Percentiles rank a stretch among this genome's conserved stretches.
These are phyloP conservation scores for Incurvaria masculella DNA, from an alignment of 2,888 invertebrate genomes.

Conservation along the genomic window DNA sequence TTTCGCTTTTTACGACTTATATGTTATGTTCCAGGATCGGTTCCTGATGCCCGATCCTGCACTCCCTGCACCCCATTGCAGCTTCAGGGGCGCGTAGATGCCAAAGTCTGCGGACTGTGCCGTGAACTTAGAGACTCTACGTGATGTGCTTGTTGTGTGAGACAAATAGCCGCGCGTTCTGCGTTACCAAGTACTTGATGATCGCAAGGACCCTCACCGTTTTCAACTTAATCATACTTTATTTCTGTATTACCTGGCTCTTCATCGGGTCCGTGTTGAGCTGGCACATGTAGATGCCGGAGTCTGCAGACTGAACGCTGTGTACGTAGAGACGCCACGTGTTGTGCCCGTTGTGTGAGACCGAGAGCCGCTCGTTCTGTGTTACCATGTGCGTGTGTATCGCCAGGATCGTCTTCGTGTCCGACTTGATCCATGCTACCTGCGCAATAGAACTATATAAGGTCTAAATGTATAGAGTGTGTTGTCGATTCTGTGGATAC, in stretches of 20 bases:
- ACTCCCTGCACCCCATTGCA: no score
- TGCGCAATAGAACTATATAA: no score
- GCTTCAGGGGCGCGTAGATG: constrained; percentile 93
- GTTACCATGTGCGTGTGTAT: constrained; percentile 89
- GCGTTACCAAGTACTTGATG: constrained; percentile 85
- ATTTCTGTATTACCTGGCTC: constrained; percentile 78
- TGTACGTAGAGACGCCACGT: constrained; percentile 90
- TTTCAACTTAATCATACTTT: constrained; percentile 90
- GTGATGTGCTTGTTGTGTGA: constrained; percentile 91
- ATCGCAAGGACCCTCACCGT: constrained; percentile 85
- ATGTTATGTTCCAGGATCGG: no score
- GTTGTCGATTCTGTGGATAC: no score
- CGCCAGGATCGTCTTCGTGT: constrained; percentile 83
- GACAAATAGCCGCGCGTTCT: constrained; percentile 80
- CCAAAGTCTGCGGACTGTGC: constrained; percentile 89
- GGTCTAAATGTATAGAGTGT: no score
- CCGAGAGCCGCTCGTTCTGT: constrained; percentile 77
- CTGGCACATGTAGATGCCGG: constrained; percentile 93
- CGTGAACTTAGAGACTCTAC: constrained; percentile 86
- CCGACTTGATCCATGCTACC: constrained; percentile 92
- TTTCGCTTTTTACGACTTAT: no score
- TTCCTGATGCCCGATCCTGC: no score
- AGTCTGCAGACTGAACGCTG: constrained; percentile 85
- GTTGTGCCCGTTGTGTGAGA: constrained; percentile 89
- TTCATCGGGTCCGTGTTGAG: constrained; percentile 90